Base-by-base conservation (phyloP, 2,113 vertebrate genomes). In the Marcusenius ussheri region DNA sequence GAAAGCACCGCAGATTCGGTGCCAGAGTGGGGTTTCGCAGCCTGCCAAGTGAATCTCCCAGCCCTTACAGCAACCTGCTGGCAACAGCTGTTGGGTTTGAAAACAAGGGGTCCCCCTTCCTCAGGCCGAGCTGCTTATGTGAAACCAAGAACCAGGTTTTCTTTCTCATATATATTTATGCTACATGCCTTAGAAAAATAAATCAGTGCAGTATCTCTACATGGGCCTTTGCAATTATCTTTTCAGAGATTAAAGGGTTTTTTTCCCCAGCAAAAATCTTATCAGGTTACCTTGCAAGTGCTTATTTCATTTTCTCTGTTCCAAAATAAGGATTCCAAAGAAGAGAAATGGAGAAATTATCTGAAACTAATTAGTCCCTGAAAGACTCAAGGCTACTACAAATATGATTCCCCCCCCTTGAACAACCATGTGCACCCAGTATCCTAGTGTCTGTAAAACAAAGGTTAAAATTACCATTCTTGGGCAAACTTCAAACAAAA, bases 51-150 rank as follows among this genome's bases (percentile, higher is more conserved):
- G 92, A 94, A 90, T 92, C 92, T 92, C 92, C 92, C 93, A 92
- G 92, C 17, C 50, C 92, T 92, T 92, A 85, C 92, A 94, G 93
- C 92, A 94, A 92, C 94, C 94, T 94, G 94, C 93, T 91, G 91
- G 91, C 91, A 93, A 94, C 95, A 95, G 94, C 93, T 95, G 94
- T 92, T 93, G 89, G 17, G 92, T 92, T 91, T 92, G 93, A 93
- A 92, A 46, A n/a, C 90, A 90, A 83, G 7, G 56, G 31, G 89
- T 88, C 89, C 88, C 89, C 93, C 83, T 45, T 89, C 27, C 49
- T 35, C 21, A 8, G 50, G 6, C 66, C n/a, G 53, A 83, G 39
- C 49, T 53, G 86, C 66, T 88, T 91, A 27, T 86, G 83, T 84
- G 70, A 90, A 91, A 89, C 50, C 62, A 84, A 24, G 39, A 80